Evolutionary conservation across 2,113 vertebrate genomes (phyloP).

Genomic region (Hiodon tergisus): DNA sequence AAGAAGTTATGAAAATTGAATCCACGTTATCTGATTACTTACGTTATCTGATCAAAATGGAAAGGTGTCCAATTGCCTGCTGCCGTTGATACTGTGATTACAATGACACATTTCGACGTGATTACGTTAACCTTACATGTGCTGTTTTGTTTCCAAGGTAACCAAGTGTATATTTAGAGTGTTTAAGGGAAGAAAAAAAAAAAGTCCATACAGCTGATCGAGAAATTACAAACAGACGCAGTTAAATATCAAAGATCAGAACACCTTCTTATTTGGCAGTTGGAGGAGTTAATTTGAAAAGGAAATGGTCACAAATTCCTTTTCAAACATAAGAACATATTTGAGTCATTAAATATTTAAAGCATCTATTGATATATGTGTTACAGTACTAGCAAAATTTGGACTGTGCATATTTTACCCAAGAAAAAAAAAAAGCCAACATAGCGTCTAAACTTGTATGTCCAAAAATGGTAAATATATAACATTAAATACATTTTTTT

Average conservation of each 20-base stretch:
- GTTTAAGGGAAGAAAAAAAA: conserved; percentile 31
- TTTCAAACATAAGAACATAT: conserved; percentile 50
- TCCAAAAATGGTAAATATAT: no score
- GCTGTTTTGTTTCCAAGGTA: conserved; percentile 67
- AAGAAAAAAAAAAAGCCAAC: background rate
- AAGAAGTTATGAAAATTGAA: conserved; percentile 20
- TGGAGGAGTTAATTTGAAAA: conserved; percentile 32
- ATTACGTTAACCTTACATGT: conserved; percentile 54
- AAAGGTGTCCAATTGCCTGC: conserved; percentile 30
- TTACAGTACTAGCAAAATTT: conserved; percentile 43
- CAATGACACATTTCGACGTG: conserved; percentile 52
- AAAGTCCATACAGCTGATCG: conserved; percentile 48
- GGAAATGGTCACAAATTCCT: conserved; percentile 45
- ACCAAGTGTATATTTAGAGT: conserved; percentile 61
- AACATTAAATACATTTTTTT: no score
- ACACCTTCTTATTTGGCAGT: conserved; percentile 45
- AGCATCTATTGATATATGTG: conserved; percentile 47
- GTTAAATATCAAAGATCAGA: conserved; percentile 54
- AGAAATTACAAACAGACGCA: conserved; percentile 54
- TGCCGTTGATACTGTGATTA: conserved; percentile 48
- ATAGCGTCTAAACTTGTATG: background rate
- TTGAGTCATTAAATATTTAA: conserved; percentile 57
- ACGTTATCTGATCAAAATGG: conserved; percentile 22
- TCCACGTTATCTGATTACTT: conserved; percentile 31
- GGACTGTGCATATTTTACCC: background rate